Percentiles rank a stretch among this genome's conserved stretches.
These are phyloP conservation scores for Eretmocerus hayati DNA, from an alignment of 2,888 invertebrate genomes.

Conservation along the genomic window DNA sequence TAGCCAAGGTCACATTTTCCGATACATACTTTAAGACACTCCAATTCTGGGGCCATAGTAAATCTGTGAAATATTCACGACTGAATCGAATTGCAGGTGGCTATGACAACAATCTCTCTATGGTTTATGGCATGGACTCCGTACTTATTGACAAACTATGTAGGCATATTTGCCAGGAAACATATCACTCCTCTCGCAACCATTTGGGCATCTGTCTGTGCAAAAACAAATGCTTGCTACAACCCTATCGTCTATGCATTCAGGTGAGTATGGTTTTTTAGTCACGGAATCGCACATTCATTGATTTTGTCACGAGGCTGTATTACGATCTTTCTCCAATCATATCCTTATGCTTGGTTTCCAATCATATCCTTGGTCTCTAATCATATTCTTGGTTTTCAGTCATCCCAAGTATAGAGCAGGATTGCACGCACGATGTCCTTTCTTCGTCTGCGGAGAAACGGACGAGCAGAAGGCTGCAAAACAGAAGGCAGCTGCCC, in stretches of 20 bases:
- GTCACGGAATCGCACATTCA: no score
- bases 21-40: no score
- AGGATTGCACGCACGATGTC: conserved; percentile 69
- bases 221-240: conserved; percentile 52
- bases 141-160: conserved; percentile 68
- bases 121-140: conserved; percentile 65
- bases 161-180: conserved; percentile 69
- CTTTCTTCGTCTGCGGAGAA: conserved; percentile 62
- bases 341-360: no score
- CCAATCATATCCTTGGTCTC: no score
- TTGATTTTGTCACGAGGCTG: no score
- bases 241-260: conserved; percentile 55
- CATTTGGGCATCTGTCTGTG: conserved; percentile 85
- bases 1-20: conserved; percentile 51
- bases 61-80: not conserved
- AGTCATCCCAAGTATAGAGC: conserved; percentile 75
- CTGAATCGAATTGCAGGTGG: conserved; percentile 44
- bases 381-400: conserved; percentile 35
- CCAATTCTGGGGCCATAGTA: no score
- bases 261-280: conserved; percentile 34
- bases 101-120: conserved; percentile 56
- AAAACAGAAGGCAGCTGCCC: not conserved
- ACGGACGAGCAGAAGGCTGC: conserved; percentile 52
- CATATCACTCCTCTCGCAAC: conserved; percentile 73
- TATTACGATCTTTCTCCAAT: no score